phyloP scores from a whole-genome alignment of 1,140 invertebrate genomes.

The Drosophila nannoptera region DNA sequence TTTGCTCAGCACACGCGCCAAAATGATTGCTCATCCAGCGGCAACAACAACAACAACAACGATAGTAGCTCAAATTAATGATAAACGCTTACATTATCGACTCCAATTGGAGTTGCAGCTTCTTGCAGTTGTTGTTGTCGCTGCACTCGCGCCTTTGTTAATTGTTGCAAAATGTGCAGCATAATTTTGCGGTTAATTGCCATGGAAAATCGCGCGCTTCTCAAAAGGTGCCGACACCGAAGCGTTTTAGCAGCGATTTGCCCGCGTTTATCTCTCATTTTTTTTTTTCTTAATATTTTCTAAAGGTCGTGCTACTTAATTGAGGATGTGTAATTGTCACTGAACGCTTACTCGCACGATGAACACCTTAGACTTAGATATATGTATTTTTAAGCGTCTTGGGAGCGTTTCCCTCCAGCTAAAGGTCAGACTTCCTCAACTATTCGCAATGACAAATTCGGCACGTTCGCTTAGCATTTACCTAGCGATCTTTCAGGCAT shows the following conservation, averaged over 20 bases:
- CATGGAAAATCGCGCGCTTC: conserved; percentile 50
- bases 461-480: conserved; percentile 18
- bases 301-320: conserved; percentile 68
- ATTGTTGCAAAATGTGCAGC: conserved; percentile 67
- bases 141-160: conserved; percentile 61
- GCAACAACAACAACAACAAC: not conserved
- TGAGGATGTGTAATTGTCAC: conserved; percentile 60
- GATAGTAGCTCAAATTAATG: conserved; percentile 51
- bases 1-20: conserved; percentile 66
- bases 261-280: conserved; percentile 30
- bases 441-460: conserved; percentile 16
- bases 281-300: conserved; percentile 39
- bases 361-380: conserved; percentile 13
- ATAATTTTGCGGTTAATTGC: conserved; percentile 72
- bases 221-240: conserved; percentile 61
- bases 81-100: conserved; percentile 63
- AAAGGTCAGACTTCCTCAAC: conserved; percentile 40
- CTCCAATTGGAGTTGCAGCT: conserved; percentile 41
- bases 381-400: conserved; percentile 15
- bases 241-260: conserved; percentile 53
- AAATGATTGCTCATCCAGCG: conserved; percentile 75
- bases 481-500: conserved; percentile 15
- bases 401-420: conserved; percentile 24
- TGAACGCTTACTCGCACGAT: conserved; percentile 4
- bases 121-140: conserved; percentile 23